Conservation (phyloP, 2,113 vertebrate genomes). For the Rousettus leschenaultii region DNA sequence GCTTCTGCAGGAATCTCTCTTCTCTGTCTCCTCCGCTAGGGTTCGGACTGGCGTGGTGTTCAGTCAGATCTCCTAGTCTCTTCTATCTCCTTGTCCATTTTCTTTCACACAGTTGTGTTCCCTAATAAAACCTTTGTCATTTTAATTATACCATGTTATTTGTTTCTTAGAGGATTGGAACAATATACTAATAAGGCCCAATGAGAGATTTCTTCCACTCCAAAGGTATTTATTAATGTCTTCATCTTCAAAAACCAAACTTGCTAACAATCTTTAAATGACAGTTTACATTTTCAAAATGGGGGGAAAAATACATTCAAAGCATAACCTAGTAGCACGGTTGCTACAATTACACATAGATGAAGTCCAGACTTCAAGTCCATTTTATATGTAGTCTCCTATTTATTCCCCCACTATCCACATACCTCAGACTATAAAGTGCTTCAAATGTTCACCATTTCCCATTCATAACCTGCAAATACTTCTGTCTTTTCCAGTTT, state of each 20-base stretch:
- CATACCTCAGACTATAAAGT: background rate
- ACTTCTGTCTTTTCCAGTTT: background rate
- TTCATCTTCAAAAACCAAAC: background rate
- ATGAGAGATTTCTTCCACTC: background rate
- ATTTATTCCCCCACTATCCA: background rate
- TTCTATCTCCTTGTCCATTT: background rate
- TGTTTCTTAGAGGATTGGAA: background rate
- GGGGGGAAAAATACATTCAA: background rate
- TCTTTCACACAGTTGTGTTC: background rate
- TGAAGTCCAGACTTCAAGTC: background rate
- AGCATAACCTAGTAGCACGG: background rate
- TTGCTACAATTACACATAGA: background rate
- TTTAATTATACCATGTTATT: background rate
- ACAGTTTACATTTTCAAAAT: background rate
- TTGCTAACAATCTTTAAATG: background rate
- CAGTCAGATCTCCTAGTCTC: background rate
- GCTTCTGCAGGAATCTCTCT: background rate
- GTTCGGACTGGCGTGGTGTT: background rate
- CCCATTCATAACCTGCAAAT: background rate
- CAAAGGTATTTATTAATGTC: background rate
- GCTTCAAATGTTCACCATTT: background rate
- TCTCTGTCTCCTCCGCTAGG: background rate
- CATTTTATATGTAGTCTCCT: background rate
- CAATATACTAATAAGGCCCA: background rate
- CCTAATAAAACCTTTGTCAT: background rate